These are phyloP conservation scores for Ernsta delagoae DNA, from an alignment of 2,888 invertebrate species.

Conservation along the genomic window DNA sequence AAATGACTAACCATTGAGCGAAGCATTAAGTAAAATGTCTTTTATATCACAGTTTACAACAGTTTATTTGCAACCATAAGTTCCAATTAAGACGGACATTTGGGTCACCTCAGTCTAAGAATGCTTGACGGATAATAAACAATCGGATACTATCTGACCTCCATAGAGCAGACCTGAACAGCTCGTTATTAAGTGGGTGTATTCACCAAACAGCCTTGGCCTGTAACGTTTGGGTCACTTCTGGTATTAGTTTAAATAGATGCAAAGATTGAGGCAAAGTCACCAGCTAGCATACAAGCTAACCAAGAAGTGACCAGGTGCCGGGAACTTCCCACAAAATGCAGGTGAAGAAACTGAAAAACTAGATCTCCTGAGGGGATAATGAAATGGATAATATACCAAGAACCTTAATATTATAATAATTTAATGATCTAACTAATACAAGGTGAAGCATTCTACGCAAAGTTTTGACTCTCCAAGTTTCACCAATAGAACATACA, in stretches of 20 bases:
- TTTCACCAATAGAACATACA: slow-evolving; percentile 7
- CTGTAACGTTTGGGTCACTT: background rate
- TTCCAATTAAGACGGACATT: background rate
- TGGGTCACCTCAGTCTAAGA: slow-evolving; percentile 20
- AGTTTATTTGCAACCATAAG: background rate
- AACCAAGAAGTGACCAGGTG: background rate
- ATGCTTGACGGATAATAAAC: slow-evolving; percentile 24
- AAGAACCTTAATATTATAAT: too few relatives aligned
- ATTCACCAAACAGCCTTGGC: slow-evolving; percentile 11
- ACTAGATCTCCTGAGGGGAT: too few relatives aligned
- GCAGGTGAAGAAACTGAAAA: too few relatives aligned
- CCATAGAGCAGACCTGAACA: slow-evolving; percentile 29
- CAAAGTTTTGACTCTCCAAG: background rate
- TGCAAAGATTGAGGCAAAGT: background rate
- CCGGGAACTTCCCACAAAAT: too few relatives aligned
- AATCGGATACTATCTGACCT: slow-evolving; percentile 35
- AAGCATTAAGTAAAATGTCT: too few relatives aligned
- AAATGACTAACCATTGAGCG: too few relatives aligned
- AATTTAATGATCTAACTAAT: too few relatives aligned
- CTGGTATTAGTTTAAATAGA: background rate
- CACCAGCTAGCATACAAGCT: background rate
- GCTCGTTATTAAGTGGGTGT: slow-evolving; percentile 31
- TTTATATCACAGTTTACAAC: background rate
- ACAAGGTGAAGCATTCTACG: too few relatives aligned
- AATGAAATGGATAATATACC: too few relatives aligned